Percentiles rank a stretch among this genome's conserved stretches.
These are phyloP conservation scores for Lissonota sp. DNA, from an alignment of 2,888 invertebrate genomes.

Conservation along the genomic window DNA sequence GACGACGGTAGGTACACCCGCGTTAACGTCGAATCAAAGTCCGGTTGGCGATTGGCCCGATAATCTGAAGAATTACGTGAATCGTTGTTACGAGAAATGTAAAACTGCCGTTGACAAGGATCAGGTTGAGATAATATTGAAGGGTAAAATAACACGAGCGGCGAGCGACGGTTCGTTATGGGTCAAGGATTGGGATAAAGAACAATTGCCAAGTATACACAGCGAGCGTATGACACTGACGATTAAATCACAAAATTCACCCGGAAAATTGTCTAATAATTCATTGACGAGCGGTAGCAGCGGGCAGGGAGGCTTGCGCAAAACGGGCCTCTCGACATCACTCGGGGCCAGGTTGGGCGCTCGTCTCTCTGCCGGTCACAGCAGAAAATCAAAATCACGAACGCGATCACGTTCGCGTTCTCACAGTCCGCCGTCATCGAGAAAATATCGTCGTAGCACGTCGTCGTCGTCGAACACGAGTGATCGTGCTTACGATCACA, in stretches of 20 bases:
- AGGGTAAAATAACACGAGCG: slow-evolving; percentile 96
- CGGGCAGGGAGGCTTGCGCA: slow-evolving; percentile 77
- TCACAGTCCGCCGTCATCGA: slow-evolving; percentile 78
- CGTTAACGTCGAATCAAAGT: slow-evolving; percentile 76
- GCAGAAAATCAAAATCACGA: slow-evolving; percentile 72
- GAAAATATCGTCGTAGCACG: slow-evolving; percentile 80
- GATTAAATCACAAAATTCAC: slow-evolving; percentile 87
- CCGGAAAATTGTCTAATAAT: slow-evolving; percentile 72
- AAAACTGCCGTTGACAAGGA: slow-evolving; percentile 95
- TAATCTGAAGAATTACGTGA: slow-evolving; percentile 93
- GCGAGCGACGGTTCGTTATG: slow-evolving; percentile 94
- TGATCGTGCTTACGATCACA: slow-evolving; percentile 80
- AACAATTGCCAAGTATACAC: slow-evolving; percentile 95
- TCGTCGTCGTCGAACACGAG: slow-evolving; percentile 79
- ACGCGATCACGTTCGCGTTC: slow-evolving; percentile 83
- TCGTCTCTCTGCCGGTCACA: slow-evolving; percentile 82
- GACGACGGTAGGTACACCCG: slow-evolving; percentile 73
- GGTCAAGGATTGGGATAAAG: slow-evolving; percentile 97
- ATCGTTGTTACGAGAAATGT: slow-evolving; percentile 96
- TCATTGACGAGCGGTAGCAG: slow-evolving; percentile 71
- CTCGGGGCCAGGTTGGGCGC: slow-evolving; percentile 87
- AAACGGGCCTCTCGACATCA: slow-evolving; percentile 85
- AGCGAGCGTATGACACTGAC: slow-evolving; percentile 90
- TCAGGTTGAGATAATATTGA: slow-evolving; percentile 96
- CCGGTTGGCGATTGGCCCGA: slow-evolving; percentile 91